A percentile compares a stretch with the other conserved stretches of the same genome.
Conservation (phyloP, 2,113 vertebrate genomes). For the Sinocyclocheilus anophthalmus region DNA sequence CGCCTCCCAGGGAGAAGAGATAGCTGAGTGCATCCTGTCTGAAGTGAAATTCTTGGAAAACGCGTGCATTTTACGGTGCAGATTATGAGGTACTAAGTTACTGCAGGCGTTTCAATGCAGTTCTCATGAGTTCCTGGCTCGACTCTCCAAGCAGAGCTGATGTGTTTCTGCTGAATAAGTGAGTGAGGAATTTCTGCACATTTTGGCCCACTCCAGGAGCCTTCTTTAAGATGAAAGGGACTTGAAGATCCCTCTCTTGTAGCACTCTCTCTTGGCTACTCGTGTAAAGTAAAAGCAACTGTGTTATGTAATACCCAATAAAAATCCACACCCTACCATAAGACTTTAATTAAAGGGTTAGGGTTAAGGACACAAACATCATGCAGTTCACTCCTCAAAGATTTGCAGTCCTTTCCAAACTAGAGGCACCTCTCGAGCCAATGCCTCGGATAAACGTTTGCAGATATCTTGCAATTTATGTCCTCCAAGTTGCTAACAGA, state of each 20-base stretch:
- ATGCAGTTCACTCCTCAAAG: conserved; percentile 32
- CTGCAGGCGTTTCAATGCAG: conserved; percentile 73
- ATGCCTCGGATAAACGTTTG: conserved; percentile 43
- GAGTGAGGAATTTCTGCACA: conserved; percentile 65
- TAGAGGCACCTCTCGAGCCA: conserved; percentile 39
- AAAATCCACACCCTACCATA: conserved; percentile 69
- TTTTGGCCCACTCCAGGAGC: conserved; percentile 74
- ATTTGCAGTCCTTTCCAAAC: conserved; percentile 38
- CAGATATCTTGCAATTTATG: conserved; percentile 17
- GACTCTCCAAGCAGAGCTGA: conserved; percentile 55
- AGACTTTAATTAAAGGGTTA: conserved; percentile 68
- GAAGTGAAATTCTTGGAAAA: conserved; percentile 77
- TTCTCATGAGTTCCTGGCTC: conserved; percentile 67
- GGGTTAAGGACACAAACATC: conserved; percentile 33
- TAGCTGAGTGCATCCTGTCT: conserved; percentile 71
- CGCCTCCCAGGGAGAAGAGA: conserved; percentile 56
- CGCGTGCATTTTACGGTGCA: conserved; percentile 72
- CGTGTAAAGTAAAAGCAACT: conserved; percentile 58
- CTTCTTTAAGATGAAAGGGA: conserved; percentile 79
- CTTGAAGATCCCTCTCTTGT: conserved; percentile 72
- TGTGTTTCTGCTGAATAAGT: conserved; percentile 50
- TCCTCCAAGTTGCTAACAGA: conserved; percentile 4
- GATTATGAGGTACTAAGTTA: conserved; percentile 71
- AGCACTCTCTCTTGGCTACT: conserved; percentile 50
- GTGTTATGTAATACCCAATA: conserved; percentile 75